Conservation (phyloP, 2,113 vertebrate genomes). For the Canis aureus region DNA sequence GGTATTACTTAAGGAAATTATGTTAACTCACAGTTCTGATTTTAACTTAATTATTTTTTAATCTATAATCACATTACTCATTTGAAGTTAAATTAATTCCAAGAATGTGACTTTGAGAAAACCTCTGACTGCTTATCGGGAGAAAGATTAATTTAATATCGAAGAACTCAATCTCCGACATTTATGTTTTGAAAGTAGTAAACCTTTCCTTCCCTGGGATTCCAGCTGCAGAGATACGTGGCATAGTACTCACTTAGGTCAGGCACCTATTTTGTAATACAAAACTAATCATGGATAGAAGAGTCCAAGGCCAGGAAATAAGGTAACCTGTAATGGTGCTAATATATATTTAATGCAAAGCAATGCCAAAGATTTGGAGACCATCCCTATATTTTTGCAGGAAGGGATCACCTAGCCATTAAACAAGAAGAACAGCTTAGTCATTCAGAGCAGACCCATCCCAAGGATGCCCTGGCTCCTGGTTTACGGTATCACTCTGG, state of each 20-base stretch:
- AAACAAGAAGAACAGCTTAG: background rate
- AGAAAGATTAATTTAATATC: background rate
- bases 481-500: background rate
- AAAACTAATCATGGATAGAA: background rate
- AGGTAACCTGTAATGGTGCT: background rate
- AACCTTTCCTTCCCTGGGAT: background rate
- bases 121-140: background rate
- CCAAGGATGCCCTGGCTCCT: background rate
- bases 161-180: background rate
- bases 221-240: background rate
- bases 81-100: conserved; percentile 37
- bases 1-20: conserved; percentile 33
- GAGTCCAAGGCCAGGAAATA: background rate
- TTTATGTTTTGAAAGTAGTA: conserved; percentile 2
- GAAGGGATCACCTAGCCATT: background rate
- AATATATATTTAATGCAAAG: background rate
- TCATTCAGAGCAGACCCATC: background rate
- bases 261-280: background rate
- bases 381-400: background rate
- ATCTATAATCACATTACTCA: conserved; percentile 6
- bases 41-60: conserved; percentile 68
- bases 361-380: background rate
- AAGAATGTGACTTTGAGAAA: conserved; percentile 46
- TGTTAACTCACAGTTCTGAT: conserved; percentile 23
- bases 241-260: background rate